Evolutionary conservation across 2,888 invertebrate species (phyloP).

Genomic region (Operophtera brumata): DNA sequence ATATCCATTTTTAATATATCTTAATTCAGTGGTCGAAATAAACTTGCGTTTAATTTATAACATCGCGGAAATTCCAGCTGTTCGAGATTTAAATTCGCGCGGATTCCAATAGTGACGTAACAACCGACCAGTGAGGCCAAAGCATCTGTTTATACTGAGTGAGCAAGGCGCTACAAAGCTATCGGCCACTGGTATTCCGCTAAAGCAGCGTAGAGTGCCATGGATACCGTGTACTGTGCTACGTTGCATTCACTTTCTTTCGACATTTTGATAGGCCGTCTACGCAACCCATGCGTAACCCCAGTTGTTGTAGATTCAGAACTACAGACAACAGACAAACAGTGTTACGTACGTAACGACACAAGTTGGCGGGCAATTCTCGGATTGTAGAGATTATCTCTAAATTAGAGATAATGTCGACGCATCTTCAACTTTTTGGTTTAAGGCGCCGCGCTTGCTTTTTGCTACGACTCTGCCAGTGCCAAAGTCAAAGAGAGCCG

Average conservation of each 20-base stretch:
- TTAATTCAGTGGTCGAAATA: slow-evolving; percentile 1
- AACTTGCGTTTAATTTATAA: slow-evolving; percentile 7
- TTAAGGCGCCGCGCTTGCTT: no score
- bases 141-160: slow-evolving; percentile 46
- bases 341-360: no score
- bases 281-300: slow-evolving; percentile 69
- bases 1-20: slow-evolving; percentile 51
- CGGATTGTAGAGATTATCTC: no score
- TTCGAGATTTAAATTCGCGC: slow-evolving; percentile 37
- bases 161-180: slow-evolving; percentile 6
- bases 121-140: slow-evolving; percentile 37
- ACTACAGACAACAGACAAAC: no score
- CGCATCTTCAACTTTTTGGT: no score
- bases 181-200: no score
- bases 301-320: no score
- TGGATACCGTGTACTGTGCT: not conserved
- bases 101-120: slow-evolving; percentile 26
- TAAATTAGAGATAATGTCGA: no score
- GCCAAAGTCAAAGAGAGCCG: no score
- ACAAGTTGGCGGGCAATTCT: no score
- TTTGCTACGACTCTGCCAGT: no score
- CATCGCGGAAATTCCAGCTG: slow-evolving; percentile 14
- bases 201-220: no score
- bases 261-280: slow-evolving; percentile 61
- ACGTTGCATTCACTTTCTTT: slow-evolving; percentile 69